phyloP scores from a whole-genome alignment of 2,888 invertebrate genomes.

The Ceraclea dissimilis region DNA sequence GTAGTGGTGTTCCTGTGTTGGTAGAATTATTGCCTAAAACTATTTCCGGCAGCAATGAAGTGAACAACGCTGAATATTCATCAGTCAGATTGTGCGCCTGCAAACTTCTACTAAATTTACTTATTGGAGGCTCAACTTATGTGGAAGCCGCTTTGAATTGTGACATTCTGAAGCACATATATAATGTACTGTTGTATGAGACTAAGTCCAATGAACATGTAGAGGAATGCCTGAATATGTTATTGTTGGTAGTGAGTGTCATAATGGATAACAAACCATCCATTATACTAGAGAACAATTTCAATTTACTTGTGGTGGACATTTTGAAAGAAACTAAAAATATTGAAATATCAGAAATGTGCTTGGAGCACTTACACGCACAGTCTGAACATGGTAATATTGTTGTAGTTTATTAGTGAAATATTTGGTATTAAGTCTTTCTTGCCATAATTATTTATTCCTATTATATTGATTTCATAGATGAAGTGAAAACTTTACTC shows the following conservation, averaged over 20 bases:
- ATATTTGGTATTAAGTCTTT: not conserved
- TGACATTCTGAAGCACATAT: slow-evolving; percentile 46
- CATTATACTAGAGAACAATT: slow-evolving; percentile 45
- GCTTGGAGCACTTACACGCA: slow-evolving; percentile 66
- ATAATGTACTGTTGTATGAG: slow-evolving; percentile 45
- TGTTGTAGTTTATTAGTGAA: slow-evolving; percentile 5
- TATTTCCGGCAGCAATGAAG: slow-evolving; percentile 11
- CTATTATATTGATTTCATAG: slow-evolving; percentile 37
- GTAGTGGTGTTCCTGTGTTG: slow-evolving; percentile 29
- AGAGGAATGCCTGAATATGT: slow-evolving; percentile 49
- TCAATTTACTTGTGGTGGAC: slow-evolving; percentile 54
- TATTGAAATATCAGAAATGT: slow-evolving; percentile 66
- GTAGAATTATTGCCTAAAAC: slow-evolving; percentile 20
- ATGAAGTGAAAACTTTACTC: slow-evolving; percentile 67
- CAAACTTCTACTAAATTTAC: slow-evolving; percentile 73
- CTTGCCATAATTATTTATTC: slow-evolving; percentile 1
- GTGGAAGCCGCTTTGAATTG: slow-evolving; percentile 53
- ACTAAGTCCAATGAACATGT: slow-evolving; percentile 42
- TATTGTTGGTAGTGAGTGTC: slow-evolving; percentile 52
- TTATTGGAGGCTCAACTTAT: slow-evolving; percentile 63
- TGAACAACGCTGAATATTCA: slow-evolving; percentile 11
- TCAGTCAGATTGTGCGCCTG: slow-evolving; percentile 57
- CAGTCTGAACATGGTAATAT: slow-evolving; percentile 67
- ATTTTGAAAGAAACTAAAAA: slow-evolving; percentile 58
- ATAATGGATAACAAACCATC: slow-evolving; percentile 57